Evolutionary conservation across 2,888 invertebrate genomes (phyloP).

Genomic region (Colostygia pectinataria): DNA sequence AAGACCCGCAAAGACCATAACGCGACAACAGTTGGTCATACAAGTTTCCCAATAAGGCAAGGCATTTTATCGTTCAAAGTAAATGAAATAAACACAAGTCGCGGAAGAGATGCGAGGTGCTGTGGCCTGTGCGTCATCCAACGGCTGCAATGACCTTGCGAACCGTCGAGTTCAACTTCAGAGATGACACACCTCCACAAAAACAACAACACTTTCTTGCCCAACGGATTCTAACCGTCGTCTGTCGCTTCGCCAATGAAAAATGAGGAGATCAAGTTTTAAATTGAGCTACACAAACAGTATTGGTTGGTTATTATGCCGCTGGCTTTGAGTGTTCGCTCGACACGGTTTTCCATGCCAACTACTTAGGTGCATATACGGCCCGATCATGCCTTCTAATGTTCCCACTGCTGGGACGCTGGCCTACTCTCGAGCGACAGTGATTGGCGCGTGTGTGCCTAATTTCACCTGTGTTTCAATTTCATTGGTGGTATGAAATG

Average conservation of each 20-base stretch:
- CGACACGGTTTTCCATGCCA: too few species aligned
- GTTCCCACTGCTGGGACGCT: too few species aligned
- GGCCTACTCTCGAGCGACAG: too few species aligned
- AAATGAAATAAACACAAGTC: slow-evolving; percentile 35
- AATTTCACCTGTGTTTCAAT: too few species aligned
- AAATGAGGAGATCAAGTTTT: too few species aligned
- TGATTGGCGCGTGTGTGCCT: too few species aligned
- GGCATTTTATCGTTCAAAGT: slow-evolving; percentile 42
- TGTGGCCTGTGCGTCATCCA: slow-evolving; percentile 45
- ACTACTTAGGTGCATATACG: too few species aligned
- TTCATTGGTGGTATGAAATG: too few species aligned
- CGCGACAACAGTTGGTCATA: slow-evolving; percentile 8
- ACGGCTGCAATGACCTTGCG: slow-evolving; percentile 55
- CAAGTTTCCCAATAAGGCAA: slow-evolving; percentile 37
- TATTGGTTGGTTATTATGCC: too few species aligned
- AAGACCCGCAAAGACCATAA: slow-evolving; percentile 26
- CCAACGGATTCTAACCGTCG: slow-evolving; percentile 35
- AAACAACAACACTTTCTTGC: slow-evolving; percentile 49
- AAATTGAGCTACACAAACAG: too few species aligned
- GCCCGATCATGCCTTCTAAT: too few species aligned
- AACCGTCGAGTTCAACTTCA: slow-evolving; percentile 32
- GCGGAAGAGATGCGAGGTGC: slow-evolving; percentile 33
- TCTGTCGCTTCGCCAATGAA: background rate
- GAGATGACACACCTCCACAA: slow-evolving; percentile 55
- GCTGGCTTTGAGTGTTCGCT: too few species aligned